A percentile compares a stretch with the other conserved stretches of the same genome.
phyloP scores from a whole-genome alignment of 2,113 vertebrate genomes.

The Athene noctua region DNA sequence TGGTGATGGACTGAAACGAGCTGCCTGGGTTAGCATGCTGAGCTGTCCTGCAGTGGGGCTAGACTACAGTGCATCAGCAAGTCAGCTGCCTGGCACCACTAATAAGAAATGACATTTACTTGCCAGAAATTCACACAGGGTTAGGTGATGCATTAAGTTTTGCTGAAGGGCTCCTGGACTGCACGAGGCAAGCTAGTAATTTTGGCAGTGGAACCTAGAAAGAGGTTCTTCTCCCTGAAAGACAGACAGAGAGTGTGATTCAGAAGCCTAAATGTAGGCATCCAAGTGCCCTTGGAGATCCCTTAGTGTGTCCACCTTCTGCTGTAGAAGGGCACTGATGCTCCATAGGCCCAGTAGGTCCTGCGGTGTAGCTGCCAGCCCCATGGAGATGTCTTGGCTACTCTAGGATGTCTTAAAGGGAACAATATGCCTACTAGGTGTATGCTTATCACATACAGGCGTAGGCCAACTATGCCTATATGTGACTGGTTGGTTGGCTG shows the following conservation, averaged over 20 bases:
- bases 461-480: not conserved
- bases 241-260: not conserved
- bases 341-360: not conserved
- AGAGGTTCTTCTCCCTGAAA: not conserved
- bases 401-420: not conserved
- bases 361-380: fast-evolving
- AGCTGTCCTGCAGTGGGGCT: not conserved
- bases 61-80: not conserved
- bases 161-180: not conserved
- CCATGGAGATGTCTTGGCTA: not conserved
- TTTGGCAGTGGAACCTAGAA: not conserved
- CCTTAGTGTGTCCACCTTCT: not conserved
- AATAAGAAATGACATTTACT: not conserved
- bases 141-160: not conserved
- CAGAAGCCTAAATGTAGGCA: not conserved
- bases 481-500: not conserved
- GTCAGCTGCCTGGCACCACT: not conserved
- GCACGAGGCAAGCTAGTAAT: not conserved
- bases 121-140: not conserved
- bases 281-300: not conserved
- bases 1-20: not conserved
- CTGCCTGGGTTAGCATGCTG: not conserved
- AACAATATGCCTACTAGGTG: not conserved
- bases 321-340: not conserved
- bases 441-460: not conserved